Evolutionary conservation across 1,140 invertebrate genomes (phyloP), one percentile per base, ranked within the genome.

Genomic region (Orius insidiosus): DNA sequence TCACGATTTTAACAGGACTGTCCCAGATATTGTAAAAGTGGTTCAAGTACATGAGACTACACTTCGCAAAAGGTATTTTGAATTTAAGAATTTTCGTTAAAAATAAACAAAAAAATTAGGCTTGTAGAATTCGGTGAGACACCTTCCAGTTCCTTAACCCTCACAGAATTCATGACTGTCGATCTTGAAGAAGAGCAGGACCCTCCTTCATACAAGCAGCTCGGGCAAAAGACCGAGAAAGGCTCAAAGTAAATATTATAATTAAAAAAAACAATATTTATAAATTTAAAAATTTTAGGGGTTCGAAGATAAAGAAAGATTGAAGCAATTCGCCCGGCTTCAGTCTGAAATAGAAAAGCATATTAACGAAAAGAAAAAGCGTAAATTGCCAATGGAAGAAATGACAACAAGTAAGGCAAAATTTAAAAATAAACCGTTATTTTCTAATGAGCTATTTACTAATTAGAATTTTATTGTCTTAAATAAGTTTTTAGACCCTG

Each of bases 111-210:
- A n/a, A n/a, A n/a, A n/a, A n/a, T n/a, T 49, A 74, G 88, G 46
- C 67, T 99, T 9, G 72, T 85, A 10, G 95, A 99, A 66, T 99
- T 98, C 65, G 85, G 88, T 1, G 87, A 90, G 37, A 98, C 94
- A 1, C 88, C 92, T 0, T 90, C 87, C 1, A 66, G 64, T 52
- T 68, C 69, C 43, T 64, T 98, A 15, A 96, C 93, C 0, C 67
- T 96, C 5, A 90, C 98, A 52, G 92, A 99, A 66, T 99, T 99
- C 59, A 87, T 95, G 78, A 85, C 77, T 1, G 85, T 98, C 4
- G 93, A 98, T 63, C 67, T 98, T 43, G 92, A 96, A 60, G 87
- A 94, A 55, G 90, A 95, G 58, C 85, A 92, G 59, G 93, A 97
- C 67, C 94, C 94, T 18, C 90, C 90, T 0, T 82, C 86, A 0